phyloP scores from a whole-genome alignment of 2,113 vertebrate species.

The Actenoides hombroni region DNA sequence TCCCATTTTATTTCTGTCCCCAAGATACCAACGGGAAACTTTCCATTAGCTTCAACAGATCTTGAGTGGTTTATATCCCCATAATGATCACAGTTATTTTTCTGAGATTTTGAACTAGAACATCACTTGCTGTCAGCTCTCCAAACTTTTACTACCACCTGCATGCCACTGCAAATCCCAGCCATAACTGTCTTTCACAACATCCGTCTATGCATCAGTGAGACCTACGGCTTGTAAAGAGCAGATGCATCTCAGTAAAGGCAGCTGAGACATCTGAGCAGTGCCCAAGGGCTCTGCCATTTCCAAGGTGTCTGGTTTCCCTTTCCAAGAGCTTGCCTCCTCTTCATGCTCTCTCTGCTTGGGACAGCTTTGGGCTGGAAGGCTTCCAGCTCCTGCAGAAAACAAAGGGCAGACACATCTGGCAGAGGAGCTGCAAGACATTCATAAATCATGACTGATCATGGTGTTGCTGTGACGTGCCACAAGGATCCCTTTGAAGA shows the following conservation, averaged over 20 bases:
- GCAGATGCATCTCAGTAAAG: constrained; percentile 13
- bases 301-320: background rate
- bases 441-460: background rate
- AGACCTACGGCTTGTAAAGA: constrained; percentile 27
- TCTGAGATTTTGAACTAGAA: background rate
- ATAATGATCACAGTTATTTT: background rate
- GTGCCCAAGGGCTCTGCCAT: constrained; percentile 29
- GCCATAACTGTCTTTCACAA: constrained; percentile 19
- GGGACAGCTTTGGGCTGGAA: background rate
- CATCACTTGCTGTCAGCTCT: constrained; percentile 33
- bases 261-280: background rate
- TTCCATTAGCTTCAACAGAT: background rate
- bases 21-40: background rate
- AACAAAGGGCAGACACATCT: constrained; percentile 53
- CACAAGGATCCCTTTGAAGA: constrained; percentile 18
- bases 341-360: background rate
- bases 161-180: constrained; percentile 39
- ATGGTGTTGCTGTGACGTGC: background rate
- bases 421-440: background rate
- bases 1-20: background rate
- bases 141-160: constrained; percentile 31
- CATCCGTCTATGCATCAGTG: background rate
- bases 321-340: constrained; percentile 19
- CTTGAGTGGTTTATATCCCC: background rate
- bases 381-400: constrained; percentile 13